Conservation (phyloP, 1,140 invertebrate genomes). For the Saccostrea glomerata region DNA sequence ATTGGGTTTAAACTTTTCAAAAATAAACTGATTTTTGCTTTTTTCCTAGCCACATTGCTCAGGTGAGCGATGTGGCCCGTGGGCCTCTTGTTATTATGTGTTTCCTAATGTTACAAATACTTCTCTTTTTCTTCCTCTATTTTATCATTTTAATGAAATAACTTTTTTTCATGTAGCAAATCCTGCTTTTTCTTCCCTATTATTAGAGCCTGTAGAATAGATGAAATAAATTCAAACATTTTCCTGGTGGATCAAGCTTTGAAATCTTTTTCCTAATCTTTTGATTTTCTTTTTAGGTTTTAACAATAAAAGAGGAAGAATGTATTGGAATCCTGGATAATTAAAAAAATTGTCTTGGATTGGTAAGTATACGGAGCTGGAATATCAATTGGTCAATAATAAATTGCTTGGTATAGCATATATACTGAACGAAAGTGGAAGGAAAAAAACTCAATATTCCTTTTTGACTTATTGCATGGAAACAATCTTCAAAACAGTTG, state of each 20-base stretch:
- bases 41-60: too few species aligned
- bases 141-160: too few species aligned
- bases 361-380: neutral
- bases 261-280: neutral
- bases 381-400: neutral
- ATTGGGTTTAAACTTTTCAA: too few species aligned
- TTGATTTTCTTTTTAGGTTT: conserved; percentile 18
- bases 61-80: too few species aligned
- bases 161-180: too few species aligned
- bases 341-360: neutral
- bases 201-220: neutral
- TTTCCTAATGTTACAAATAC: too few species aligned
- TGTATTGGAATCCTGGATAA: neutral
- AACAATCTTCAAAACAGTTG: neutral
- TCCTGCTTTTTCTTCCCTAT: too few species aligned
- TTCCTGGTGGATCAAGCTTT: neutral
- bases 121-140: too few species aligned
- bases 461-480: neutral
- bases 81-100: too few species aligned
- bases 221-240: neutral
- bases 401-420: conserved; percentile 3
- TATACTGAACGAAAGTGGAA: neutral
- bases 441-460: neutral
- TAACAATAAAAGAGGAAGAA: neutral
- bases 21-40: too few species aligned